These are phyloP conservation scores for Scaptomyza cyrtandrae DNA, from an alignment of 2,888 invertebrate genomes.

Conservation along the genomic window DNA sequence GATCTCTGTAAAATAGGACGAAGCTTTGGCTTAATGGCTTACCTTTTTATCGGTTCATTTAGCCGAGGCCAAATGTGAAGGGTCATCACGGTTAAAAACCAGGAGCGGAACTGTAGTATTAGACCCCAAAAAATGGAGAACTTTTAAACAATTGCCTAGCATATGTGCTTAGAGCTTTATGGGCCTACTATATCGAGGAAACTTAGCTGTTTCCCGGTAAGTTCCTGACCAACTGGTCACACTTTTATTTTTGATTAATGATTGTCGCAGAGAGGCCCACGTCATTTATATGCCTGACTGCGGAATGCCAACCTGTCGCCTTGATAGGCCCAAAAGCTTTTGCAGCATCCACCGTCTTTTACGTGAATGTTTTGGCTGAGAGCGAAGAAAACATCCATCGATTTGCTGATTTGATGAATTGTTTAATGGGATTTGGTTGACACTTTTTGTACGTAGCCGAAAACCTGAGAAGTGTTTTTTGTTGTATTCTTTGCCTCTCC, in stretches of 20 bases:
- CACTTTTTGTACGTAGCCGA: constrained; percentile 36
- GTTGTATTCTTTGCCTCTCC: not conserved
- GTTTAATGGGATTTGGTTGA: constrained; percentile 64
- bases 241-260: constrained; percentile 77
- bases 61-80: constrained; percentile 49
- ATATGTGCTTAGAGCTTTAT: constrained; percentile 4
- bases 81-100: constrained; percentile 37
- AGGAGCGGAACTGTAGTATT: constrained; percentile 12
- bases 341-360: constrained; percentile 1
- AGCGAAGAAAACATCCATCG: constrained; percentile 44
- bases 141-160: constrained; percentile 1
- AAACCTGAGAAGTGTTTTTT: constrained; percentile 15
- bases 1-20: constrained; percentile 45
- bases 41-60: constrained; percentile 66
- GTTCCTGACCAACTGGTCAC: constrained; percentile 46
- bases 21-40: constrained; percentile 48
- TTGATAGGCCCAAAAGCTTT: constrained; percentile 44
- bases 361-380: not conserved
- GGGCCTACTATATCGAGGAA: not conserved
- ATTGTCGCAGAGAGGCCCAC: constrained; percentile 46
- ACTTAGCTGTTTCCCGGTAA: not conserved
- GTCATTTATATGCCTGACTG: constrained; percentile 73
- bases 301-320: constrained; percentile 51
- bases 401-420: constrained; percentile 72
- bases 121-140: not conserved